These are phyloP conservation scores for Glomeris marginata DNA, from an alignment of 2,888 invertebrate genomes.

Conservation along the genomic window DNA sequence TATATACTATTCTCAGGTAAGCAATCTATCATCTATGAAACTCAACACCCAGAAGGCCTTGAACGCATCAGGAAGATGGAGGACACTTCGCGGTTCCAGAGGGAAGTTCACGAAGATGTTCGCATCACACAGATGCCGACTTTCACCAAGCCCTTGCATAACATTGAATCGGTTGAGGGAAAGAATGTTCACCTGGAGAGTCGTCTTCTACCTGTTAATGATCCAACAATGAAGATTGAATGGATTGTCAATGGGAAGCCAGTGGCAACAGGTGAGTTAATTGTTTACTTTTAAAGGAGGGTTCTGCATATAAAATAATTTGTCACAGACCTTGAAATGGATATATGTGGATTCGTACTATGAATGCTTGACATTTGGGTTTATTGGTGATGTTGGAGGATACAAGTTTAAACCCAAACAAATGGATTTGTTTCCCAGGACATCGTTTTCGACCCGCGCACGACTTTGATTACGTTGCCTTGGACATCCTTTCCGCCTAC, in stretches of 20 bases:
- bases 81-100: slow-evolving; percentile 45
- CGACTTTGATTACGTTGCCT: slow-evolving; percentile 92
- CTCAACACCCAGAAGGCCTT: slow-evolving; percentile 79
- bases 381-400: not conserved
- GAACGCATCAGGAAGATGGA: slow-evolving; percentile 59
- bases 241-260: slow-evolving; percentile 95
- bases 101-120: slow-evolving; percentile 60
- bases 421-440: slow-evolving; percentile 25
- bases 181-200: slow-evolving; percentile 87
- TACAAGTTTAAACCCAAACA: not conserved
- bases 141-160: slow-evolving; percentile 72
- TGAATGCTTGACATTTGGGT: not conserved
- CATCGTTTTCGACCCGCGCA: slow-evolving; percentile 88
- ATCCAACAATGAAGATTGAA: slow-evolving; percentile 75
- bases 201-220: slow-evolving; percentile 75
- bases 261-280: slow-evolving; percentile 60
- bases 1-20: slow-evolving; percentile 13
- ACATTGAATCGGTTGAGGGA: slow-evolving; percentile 76
- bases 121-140: slow-evolving; percentile 71
- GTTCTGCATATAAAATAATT: not conserved
- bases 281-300: not conserved
- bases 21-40: slow-evolving; percentile 53
- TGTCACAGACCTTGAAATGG: no score
- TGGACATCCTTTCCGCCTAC: slow-evolving; percentile 89
- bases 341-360: no score